Conservation (phyloP, 2,888 invertebrate genomes). For the Ptychoptera albimana region DNA sequence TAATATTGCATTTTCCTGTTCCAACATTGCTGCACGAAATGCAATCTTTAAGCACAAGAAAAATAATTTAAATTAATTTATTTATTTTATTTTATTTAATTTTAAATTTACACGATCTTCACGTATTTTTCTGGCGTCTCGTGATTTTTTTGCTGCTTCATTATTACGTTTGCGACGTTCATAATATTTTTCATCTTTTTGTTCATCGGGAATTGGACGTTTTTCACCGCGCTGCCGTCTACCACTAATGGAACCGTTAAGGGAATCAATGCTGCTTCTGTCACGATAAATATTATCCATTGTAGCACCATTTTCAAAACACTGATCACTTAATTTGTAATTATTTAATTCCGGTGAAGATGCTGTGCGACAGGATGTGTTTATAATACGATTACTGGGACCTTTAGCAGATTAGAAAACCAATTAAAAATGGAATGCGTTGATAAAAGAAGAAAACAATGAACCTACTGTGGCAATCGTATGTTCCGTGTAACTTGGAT, state of each 20-base stretch:
- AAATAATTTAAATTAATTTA: background rate
- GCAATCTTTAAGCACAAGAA: constrained; percentile 40
- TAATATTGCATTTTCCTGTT: constrained; percentile 76
- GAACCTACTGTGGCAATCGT: no score
- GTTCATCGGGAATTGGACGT: constrained; percentile 69
- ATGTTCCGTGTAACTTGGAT: no score
- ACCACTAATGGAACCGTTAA: background rate
- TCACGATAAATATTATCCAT: background rate
- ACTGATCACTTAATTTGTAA: constrained; percentile 1
- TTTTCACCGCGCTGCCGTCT: constrained; percentile 61
- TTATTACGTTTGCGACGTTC: constrained; percentile 77
- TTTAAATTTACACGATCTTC: constrained; percentile 66
- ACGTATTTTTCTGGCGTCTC: constrained; percentile 71
- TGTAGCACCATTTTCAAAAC: constrained; percentile 4
- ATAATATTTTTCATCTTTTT: constrained; percentile 82
- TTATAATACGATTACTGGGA: constrained; percentile 1
- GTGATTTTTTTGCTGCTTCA: constrained; percentile 80
- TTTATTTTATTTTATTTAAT: background rate
- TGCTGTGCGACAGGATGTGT: constrained; percentile 6
- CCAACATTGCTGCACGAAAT: constrained; percentile 64
- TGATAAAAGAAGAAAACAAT: no score
- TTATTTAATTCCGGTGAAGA: constrained; percentile 4
- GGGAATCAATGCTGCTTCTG: no score
- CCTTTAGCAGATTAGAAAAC: background rate
- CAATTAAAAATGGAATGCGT: no score